Evolutionary conservation across 2,797 vertebrate species (phyloP).

Genomic region (Lagodon rhomboides): DNA sequence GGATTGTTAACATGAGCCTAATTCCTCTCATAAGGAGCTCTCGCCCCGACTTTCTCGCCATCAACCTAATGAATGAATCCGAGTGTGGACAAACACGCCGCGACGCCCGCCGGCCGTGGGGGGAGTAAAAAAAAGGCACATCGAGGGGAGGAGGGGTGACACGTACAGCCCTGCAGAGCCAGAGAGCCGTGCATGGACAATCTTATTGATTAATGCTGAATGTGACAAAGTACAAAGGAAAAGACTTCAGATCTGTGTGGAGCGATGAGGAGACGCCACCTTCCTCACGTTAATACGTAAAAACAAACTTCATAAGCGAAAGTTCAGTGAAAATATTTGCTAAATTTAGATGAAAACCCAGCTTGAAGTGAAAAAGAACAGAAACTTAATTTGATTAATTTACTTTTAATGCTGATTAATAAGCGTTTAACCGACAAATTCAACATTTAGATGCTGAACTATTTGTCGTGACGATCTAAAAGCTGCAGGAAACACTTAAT

Average conservation of each 20-base stretch:
- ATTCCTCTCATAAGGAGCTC: slow-evolving; percentile 70
- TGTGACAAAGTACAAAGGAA: neutral
- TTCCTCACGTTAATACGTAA: too few relatives aligned
- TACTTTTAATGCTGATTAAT: neutral
- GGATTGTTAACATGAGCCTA: slow-evolving; percentile 83
- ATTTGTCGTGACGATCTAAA: neutral
- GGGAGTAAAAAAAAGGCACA: slow-evolving; percentile 5
- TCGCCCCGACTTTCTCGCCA: slow-evolving; percentile 39
- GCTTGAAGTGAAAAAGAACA: neutral
- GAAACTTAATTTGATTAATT: too few relatives aligned
- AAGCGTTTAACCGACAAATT: neutral
- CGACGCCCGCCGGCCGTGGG: neutral
- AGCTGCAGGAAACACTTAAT: neutral
- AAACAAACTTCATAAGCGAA: too few relatives aligned
- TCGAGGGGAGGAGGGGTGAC: neutral
- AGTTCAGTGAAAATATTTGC: neutral
- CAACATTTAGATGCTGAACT: neutral
- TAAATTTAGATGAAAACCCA: neutral
- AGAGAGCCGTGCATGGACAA: neutral
- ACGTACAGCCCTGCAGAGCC: neutral
- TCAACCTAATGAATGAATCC: slow-evolving; percentile 69
- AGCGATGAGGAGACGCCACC: too few relatives aligned
- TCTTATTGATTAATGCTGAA: too few relatives aligned
- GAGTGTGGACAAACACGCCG: slow-evolving; percentile 31
- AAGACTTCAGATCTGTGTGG: neutral